Percentiles rank a stretch among this genome's conserved stretches.
phyloP scores from a whole-genome alignment of 2,888 invertebrate species.

The Pandemis corylana region DNA sequence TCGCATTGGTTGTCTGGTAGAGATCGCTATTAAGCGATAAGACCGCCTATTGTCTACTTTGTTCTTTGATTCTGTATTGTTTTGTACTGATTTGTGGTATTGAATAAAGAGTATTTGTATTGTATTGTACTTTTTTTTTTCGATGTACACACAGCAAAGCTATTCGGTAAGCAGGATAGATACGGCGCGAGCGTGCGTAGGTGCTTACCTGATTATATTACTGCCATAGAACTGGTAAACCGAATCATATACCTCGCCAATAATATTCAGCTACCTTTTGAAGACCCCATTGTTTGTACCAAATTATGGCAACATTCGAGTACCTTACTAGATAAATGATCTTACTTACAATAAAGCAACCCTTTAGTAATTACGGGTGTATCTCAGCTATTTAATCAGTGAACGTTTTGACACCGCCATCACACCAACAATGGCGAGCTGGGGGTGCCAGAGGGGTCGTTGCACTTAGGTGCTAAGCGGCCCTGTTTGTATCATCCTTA shows the following conservation, averaged over 20 bases:
- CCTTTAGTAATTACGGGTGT: conserved; percentile 37
- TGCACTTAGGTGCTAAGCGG: conserved; percentile 30
- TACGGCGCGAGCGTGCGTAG: too few species aligned
- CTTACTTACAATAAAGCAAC: conserved; percentile 25
- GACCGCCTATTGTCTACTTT: too few species aligned
- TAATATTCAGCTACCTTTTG: neutral
- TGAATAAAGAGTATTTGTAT: too few species aligned
- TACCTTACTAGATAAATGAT: neutral
- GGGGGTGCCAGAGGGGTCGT: conserved; percentile 33
- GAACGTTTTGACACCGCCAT: conserved; percentile 35
- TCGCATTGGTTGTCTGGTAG: too few species aligned
- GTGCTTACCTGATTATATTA: too few species aligned
- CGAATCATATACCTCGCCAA: neutral
- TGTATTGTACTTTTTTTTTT: too few species aligned
- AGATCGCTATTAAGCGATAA: too few species aligned
- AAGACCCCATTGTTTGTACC: neutral
- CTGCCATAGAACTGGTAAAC: too few species aligned
- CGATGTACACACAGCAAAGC: too few species aligned
- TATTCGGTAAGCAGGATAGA: too few species aligned
- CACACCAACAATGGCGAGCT: neutral
- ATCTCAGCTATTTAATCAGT: conserved; percentile 40
- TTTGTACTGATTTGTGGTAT: too few species aligned
- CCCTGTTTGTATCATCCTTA: neutral
- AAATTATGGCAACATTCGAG: neutral
- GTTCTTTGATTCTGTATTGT: too few species aligned